These are phyloP conservation scores for Notothenia coriiceps DNA, from an alignment of 2,113 vertebrate species.

Conservation along the genomic window DNA sequence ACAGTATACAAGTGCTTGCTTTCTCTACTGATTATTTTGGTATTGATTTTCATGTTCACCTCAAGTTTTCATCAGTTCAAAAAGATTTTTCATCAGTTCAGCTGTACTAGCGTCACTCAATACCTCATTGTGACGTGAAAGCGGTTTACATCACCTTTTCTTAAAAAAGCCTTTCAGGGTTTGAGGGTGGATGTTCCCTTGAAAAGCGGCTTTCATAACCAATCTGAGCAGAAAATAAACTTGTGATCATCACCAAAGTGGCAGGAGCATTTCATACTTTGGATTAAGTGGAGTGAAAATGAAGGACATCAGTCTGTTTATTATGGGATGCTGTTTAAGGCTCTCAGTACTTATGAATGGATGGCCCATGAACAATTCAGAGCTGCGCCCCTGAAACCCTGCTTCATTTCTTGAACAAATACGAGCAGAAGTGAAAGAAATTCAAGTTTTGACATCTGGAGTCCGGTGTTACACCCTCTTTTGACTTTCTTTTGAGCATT, in stretches of 20 bases:
- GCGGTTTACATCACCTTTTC: neutral
- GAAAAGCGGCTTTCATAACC: neutral
- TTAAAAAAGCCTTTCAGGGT: neutral
- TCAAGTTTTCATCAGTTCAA: too few relatives aligned
- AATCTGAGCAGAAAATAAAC: neutral
- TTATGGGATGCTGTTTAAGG: neutral
- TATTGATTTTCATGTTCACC: too few relatives aligned
- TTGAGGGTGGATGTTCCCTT: neutral
- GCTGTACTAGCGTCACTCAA: too few relatives aligned
- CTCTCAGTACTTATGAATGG: neutral
- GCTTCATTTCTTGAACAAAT: too few relatives aligned
- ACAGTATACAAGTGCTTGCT: too few relatives aligned
- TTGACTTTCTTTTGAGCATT: too few relatives aligned
- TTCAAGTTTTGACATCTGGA: too few relatives aligned
- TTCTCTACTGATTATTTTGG: too few relatives aligned
- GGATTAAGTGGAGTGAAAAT: neutral
- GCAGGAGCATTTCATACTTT: neutral
- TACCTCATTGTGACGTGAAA: neutral
- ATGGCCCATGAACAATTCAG: neutral
- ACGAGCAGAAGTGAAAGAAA: neutral
- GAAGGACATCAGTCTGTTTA: constrained; percentile 9
- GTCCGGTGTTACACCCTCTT: too few relatives aligned
- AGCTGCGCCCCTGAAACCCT: neutral
- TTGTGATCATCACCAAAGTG: neutral
- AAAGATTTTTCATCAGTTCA: too few relatives aligned